A percentile compares a stretch with the other conserved stretches of the same genome.
Evolutionary conservation across 2,888 invertebrate species (phyloP).

Genomic region (Tetropium fuscum): DNA sequence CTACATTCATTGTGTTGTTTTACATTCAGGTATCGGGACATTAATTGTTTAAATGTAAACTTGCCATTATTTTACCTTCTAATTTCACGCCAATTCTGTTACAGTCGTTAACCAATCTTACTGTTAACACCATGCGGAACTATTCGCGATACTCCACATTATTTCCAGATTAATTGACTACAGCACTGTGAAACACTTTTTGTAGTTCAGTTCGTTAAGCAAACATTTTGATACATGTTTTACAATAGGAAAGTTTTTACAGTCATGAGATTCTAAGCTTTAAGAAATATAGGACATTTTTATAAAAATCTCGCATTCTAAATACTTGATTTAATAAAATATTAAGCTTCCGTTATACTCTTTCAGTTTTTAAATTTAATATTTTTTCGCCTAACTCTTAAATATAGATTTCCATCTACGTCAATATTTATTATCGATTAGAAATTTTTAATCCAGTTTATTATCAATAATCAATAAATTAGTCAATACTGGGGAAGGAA

Average conservation of each 20-base stretch:
- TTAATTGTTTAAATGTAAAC: slow-evolving; percentile 17
- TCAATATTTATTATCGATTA: too few relatives aligned
- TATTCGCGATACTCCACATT: neutral
- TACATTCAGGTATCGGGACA: slow-evolving; percentile 4
- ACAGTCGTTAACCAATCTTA: slow-evolving; percentile 3
- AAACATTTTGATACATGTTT: too few relatives aligned
- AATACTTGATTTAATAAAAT: too few relatives aligned
- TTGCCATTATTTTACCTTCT: slow-evolving; percentile 2
- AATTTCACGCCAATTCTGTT: slow-evolving; percentile 1
- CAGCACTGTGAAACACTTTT: neutral
- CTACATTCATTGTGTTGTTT: slow-evolving; percentile 12
- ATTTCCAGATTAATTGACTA: neutral
- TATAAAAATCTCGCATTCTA: neutral
- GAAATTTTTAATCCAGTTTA: too few relatives aligned
- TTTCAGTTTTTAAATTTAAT: too few relatives aligned
- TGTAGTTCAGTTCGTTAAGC: too few relatives aligned
- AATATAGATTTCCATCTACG: too few relatives aligned
- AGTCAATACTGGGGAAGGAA: too few relatives aligned
- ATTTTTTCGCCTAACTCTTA: too few relatives aligned
- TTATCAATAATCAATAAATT: too few relatives aligned
- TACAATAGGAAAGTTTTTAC: neutral
- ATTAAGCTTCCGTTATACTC: too few relatives aligned
- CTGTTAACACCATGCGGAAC: slow-evolving; percentile 2
- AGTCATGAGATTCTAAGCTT: neutral
- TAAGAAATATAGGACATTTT: neutral